Base-by-base conservation (phyloP, 1,140 invertebrate genomes). In the Sesamia nonagrioides region DNA sequence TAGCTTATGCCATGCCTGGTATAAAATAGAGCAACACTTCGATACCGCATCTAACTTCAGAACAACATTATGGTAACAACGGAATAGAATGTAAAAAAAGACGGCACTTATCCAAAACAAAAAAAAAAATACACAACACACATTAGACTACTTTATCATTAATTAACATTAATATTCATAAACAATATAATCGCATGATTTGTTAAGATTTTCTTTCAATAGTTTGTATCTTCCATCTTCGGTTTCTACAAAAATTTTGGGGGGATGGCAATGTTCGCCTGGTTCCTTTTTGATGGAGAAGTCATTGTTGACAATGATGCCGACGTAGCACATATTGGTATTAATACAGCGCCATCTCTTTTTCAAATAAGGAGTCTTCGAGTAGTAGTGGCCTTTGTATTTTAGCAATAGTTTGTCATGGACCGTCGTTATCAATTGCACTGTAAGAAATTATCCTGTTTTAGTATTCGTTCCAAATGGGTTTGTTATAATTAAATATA, bases 331-430 rank as follows among this genome's bases (percentile, higher is more conserved):
- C 1, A 42, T 54, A 18, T 75, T 76, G 0, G 83, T 84, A 50
- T 84, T 84, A n/a, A 84, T 77, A 40, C 83, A 84, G 2, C 83
- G 42, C 83, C 83, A 84, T 63, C 77, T 77, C 8, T 77, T 77
- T 69, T 77, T 79, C 45, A 77, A 77, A 15, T 77, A 81, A n/a
- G 84, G 84, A 18, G 76, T 77, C 48, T 81, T 79, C 0, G 78
- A 75, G 66, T 84, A 84, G 21, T 80, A 84, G 17, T 84, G 76
- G 0, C 83, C 83, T 73, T 82, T 82, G 68, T 82, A 82, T 40
- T 73, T 72, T 9, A 82, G 40, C 17, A 82, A 60, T 37, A 82
- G n/a, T 40, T 78, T 83, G 18, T 83, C 66, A 2, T 76, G 63
- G 2, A 82, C 73, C 58, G 80, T 82, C 7, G 80, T 82, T 61